Evolutionary conservation across 2,888 invertebrate genomes (phyloP), one percentile per base, ranked within the genome.

Genomic region (Catocala fraxini): DNA sequence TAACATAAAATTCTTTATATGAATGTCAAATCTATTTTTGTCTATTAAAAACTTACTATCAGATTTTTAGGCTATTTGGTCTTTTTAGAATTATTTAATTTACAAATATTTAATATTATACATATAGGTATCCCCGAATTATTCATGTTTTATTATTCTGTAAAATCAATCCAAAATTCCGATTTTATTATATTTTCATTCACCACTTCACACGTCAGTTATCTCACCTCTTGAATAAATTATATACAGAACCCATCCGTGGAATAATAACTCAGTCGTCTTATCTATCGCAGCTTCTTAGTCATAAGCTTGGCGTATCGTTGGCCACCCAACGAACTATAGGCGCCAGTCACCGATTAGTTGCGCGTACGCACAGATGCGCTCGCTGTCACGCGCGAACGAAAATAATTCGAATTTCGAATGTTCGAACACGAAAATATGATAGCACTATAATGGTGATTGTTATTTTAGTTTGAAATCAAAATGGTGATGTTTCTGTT

Each of bases 331-430:
- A 63, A 59, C 61, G 57, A 59, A 63, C 51, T 48, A 57, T 68
- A 65, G 64, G 69, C 70, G 73, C 63, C 79, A 77, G 77, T 77
- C 73, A 58, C 63, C 58, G 60, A 66, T 63, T 65, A 59, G 54
- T 66, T 68, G 79, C 77, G 75, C 65, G 6, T 39, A 57, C 65
- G 79, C 68, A 56, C 52, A 78, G 58, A 66, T 73, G 79, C 73
- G 76, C 56, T 15, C 47, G 34, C 47, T 49, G n/a, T 56, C 51
- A 7, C 39, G 64, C 65, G 67, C 63, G 33, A 48, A 48, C 41
- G 42, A 61, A 64, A 68, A 49, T 63, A 57, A 55, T 55, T 60
- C 63, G 64, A 51, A 59, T 64, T 56, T 56, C 45, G 34, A 56
- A 52, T 49, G 70, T 67, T 62, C 52, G 52, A 51, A 57, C 43